These are phyloP conservation scores for Corella eumyota DNA, from an alignment of 23 tunicate species.

Conservation along the genomic window DNA sequence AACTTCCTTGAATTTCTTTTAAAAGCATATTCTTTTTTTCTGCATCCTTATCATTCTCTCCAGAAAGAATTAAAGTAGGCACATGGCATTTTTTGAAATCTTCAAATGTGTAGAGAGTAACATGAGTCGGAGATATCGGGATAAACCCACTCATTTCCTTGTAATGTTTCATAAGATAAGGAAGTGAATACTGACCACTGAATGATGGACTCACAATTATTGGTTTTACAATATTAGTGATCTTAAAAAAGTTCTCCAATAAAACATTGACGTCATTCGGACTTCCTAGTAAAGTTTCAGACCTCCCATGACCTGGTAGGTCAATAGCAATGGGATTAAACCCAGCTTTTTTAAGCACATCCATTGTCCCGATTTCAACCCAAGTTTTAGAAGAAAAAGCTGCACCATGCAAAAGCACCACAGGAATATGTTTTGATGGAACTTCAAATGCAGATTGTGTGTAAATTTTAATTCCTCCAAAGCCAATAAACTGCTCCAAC, in stretches of 20 bases:
- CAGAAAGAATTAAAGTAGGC: slow-evolving; percentile 38
- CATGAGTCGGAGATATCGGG: slow-evolving; percentile 59
- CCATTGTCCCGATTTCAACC: slow-evolving; percentile 33
- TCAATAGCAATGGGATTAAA: slow-evolving; percentile 60
- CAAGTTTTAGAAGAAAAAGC: slow-evolving; percentile 62
- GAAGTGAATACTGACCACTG: slow-evolving; percentile 53
- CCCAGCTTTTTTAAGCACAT: slow-evolving; percentile 18
- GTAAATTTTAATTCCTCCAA: too few species aligned
- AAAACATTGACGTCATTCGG: too few species aligned
- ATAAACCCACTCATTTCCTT: slow-evolving; percentile 21
- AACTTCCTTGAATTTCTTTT: slow-evolving; percentile 12
- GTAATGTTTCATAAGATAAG: slow-evolving; percentile 16
- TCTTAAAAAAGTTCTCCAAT: slow-evolving; percentile 9
- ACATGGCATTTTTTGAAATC: slow-evolving; percentile 10
- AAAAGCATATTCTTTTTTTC: slow-evolving; percentile 6
- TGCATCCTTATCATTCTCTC: slow-evolving; percentile 20
- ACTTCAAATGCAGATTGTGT: too few species aligned
- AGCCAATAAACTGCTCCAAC: too few species aligned
- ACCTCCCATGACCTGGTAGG: slow-evolving; percentile 69
- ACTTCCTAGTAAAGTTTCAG: slow-evolving; percentile 3
- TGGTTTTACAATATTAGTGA: slow-evolving; percentile 8
- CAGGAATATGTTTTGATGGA: background rate
- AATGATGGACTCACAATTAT: slow-evolving; percentile 53
- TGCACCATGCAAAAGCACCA: slow-evolving; percentile 66
- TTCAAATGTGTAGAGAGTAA: background rate